These are phyloP conservation scores for Conistra vaccinii DNA, from an alignment of 2,888 invertebrate species.

Conservation along the genomic window DNA sequence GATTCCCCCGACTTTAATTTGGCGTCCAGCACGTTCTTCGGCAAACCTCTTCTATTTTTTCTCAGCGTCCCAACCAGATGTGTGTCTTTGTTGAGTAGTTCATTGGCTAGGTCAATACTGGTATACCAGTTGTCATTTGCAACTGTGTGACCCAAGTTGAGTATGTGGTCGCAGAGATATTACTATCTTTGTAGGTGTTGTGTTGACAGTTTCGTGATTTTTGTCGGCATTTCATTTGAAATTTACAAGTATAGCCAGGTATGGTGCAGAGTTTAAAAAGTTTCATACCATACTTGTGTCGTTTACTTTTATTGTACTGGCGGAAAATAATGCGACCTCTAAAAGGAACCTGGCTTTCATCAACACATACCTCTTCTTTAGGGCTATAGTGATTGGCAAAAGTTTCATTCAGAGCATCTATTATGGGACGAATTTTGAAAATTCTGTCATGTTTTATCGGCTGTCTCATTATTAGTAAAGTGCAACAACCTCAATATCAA, in stretches of 20 bases:
- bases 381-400: too few species aligned
- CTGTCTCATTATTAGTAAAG: too few species aligned
- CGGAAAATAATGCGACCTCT: too few species aligned
- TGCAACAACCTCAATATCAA: too few species aligned
- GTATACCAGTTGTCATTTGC: conserved; percentile 56
- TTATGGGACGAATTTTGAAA: too few species aligned
- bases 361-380: too few species aligned
- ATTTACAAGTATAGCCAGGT: conserved; percentile 67
- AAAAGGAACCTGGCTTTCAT: too few species aligned
- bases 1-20: not conserved
- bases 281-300: conserved; percentile 57
- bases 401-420: too few species aligned
- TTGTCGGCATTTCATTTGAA: conserved; percentile 68
- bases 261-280: conserved; percentile 30
- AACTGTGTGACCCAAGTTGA: not conserved
- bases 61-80: not conserved
- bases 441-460: too few species aligned
- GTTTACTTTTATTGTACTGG: conserved; percentile 55
- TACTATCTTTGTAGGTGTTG: conserved; percentile 49
- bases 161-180: not conserved
- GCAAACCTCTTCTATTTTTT: not conserved
- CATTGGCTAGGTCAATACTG: conserved; percentile 27
- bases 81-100: conserved; percentile 24
- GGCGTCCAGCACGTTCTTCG: not conserved
- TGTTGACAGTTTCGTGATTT: conserved; percentile 66